Conservation (phyloP, 2,888 invertebrate genomes). For the Pollenia griseotomentosa region DNA sequence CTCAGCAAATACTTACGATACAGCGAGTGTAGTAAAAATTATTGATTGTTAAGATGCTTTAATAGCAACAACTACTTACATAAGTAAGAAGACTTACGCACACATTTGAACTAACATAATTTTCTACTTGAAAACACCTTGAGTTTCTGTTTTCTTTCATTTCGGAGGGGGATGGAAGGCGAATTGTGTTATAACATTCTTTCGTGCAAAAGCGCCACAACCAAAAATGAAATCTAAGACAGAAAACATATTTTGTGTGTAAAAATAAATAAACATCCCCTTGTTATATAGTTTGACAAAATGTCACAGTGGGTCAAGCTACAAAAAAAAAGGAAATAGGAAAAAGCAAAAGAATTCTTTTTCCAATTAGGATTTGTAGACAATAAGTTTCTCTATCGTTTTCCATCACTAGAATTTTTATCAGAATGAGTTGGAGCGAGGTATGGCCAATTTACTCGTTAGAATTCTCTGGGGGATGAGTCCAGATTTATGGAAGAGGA, state of each 20-base stretch:
- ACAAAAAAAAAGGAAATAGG: neutral
- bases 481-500: too few relatives aligned
- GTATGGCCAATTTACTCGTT: too few relatives aligned
- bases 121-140: slow-evolving; percentile 47
- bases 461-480: too few relatives aligned
- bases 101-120: slow-evolving; percentile 7
- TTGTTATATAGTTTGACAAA: neutral
- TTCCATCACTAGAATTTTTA: too few relatives aligned
- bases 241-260: slow-evolving; percentile 30
- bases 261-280: slow-evolving; percentile 7
- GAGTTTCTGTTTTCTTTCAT: neutral
- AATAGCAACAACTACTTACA: slow-evolving; percentile 6
- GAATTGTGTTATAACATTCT: too few relatives aligned
- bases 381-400: too few relatives aligned
- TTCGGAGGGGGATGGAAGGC: too few relatives aligned
- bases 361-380: too few relatives aligned
- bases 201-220: too few relatives aligned
- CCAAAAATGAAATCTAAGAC: neutral
- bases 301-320: neutral
- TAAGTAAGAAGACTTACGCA: slow-evolving; percentile 3
- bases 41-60: slow-evolving; percentile 11
- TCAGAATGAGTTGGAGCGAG: too few relatives aligned
- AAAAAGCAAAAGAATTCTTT: too few relatives aligned
- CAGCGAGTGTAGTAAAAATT: too few relatives aligned
- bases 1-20: slow-evolving; percentile 42